Base-by-base conservation (phyloP, 2,888 invertebrate genomes). In the Leptogaster cylindrica region DNA sequence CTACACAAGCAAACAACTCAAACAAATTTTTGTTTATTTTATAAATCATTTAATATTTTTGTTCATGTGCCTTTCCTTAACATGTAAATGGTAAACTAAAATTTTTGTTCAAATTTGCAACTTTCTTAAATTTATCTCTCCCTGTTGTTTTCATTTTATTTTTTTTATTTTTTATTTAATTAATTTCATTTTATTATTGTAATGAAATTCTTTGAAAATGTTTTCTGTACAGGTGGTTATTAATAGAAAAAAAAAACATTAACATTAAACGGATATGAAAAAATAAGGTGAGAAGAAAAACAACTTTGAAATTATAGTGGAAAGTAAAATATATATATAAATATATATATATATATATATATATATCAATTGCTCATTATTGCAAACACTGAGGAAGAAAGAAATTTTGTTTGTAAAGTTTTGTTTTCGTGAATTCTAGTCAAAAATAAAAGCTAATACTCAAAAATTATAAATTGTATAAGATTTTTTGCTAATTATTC, bases 1-100 rank as follows among this genome's bases (percentile, higher is more conserved):
- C 78, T 78, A 78, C 77, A 75, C 78, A 78, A 77, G 78, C 78
- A 78, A 74, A 77, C 61, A 61, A 61, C 27, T 61, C 44, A 61
- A 61, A 48, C 23, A 61, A 41, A 44, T 3, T 44, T 58, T 61
- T 25, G 16, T 41, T n/a, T n/a, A n/a, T n/a, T n/a, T n/a, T n/a
- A n/a, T n/a, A n/a, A n/a, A n/a, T n/a, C n/a, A n/a, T n/a, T n/a
- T n/a, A n/a, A n/a, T n/a, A n/a, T n/a, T n/a, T n/a, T n/a, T n/a
- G n/a, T n/a, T n/a, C n/a, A n/a, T 44, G 44, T 41, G 36, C 16
- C 18, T 44, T 18, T 61, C 16, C 1, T 20, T 44, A 44, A 61
- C 14, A 61, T 10, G 1, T 41, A 41, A 41, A 41, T 10, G 14
- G 18, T 16, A 16, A 41, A 41, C 12, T 41, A 18, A 41, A 41